Conservation (phyloP, 2,888 invertebrate species). For the Lochmaea crataegi region DNA sequence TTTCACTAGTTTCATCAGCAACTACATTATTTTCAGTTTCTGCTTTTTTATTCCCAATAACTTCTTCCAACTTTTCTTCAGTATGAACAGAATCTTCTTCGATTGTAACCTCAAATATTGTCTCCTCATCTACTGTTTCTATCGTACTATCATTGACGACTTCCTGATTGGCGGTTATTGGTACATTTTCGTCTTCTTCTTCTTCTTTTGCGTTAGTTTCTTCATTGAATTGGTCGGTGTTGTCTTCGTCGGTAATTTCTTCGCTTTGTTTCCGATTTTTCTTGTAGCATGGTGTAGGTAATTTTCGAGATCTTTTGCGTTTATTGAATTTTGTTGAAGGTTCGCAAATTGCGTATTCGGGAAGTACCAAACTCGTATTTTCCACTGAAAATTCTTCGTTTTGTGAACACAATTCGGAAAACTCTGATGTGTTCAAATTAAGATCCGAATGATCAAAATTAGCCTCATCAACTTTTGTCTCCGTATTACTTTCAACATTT, state of each 20-base stretch:
- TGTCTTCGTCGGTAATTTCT: background rate
- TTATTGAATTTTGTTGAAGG: conserved; percentile 40
- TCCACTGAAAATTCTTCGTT: conserved; percentile 33
- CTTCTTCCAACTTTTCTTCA: background rate
- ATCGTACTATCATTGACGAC: background rate
- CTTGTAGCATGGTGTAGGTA: conserved; percentile 14
- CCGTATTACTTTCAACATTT: no score
- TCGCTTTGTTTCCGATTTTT: background rate
- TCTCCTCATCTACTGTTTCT: background rate
- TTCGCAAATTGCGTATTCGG: conserved; percentile 37
- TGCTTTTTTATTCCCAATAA: background rate
- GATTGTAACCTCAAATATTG: conserved; percentile 4
- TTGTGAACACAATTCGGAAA: conserved; percentile 5
- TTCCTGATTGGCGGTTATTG: background rate
- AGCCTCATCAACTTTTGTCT: background rate
- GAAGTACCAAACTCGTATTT: conserved; percentile 29
- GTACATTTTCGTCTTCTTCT: background rate
- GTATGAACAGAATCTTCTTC: background rate
- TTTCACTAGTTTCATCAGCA: background rate
- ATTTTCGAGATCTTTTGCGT: conserved; percentile 36
- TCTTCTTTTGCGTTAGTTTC: background rate
- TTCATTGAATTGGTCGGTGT: background rate
- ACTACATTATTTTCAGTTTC: background rate
- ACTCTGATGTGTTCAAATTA: background rate
- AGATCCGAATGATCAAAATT: background rate